Conservation (phyloP, 2,113 vertebrate species). For the Siphamia tubifer region DNA sequence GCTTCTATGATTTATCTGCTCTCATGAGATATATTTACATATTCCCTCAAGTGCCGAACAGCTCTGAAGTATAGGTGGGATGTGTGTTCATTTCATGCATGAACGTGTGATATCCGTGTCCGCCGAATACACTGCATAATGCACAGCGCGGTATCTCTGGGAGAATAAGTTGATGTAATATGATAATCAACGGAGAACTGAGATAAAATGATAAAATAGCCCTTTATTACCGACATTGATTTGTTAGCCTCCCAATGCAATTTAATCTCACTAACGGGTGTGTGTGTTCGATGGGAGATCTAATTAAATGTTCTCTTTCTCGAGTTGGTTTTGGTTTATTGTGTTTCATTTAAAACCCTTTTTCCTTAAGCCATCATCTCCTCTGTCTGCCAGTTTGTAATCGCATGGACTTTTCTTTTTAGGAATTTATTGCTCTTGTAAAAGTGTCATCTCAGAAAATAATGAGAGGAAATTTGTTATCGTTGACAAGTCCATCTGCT, state of each 20-base stretch:
- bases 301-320: conserved; percentile 27
- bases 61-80: conserved; percentile 44
- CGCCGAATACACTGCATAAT: not conserved
- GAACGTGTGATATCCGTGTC: conserved; percentile 39
- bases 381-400: not conserved
- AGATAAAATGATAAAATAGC: conserved; percentile 25
- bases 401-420: no score
- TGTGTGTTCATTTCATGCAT: conserved; percentile 11
- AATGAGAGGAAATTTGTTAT: not conserved
- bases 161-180: conserved; percentile 29
- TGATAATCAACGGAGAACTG: conserved; percentile 24
- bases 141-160: not conserved
- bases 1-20: conserved; percentile 27
- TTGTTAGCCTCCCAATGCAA: conserved; percentile 1
- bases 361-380: not conserved
- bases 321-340: not conserved
- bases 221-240: conserved; percentile 23
- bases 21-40: conserved; percentile 46
- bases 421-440: not conserved
- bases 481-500: not conserved
- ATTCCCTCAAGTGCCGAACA: conserved; percentile 2
- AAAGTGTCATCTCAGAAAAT: not conserved
- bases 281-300: conserved; percentile 22
- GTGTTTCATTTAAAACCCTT: not conserved
- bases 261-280: conserved; percentile 13